Conservation (phyloP, 1,140 invertebrate species). For the Eriosoma lanigerum region DNA sequence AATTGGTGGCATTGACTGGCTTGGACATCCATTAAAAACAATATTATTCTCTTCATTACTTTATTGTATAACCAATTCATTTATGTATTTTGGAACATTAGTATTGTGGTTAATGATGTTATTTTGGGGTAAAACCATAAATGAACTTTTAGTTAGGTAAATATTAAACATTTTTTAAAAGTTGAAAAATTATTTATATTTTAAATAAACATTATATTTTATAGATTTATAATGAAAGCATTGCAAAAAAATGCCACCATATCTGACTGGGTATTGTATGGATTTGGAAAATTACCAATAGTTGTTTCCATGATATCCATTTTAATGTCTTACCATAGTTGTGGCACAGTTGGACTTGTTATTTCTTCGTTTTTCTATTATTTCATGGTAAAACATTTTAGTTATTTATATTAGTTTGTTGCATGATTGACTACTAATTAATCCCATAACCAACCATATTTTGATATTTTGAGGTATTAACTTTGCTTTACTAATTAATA, state of each 20-base stretch:
- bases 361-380: slow-evolving; percentile 43
- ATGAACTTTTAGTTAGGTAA: slow-evolving; percentile 14
- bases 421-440: neutral
- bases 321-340: slow-evolving; percentile 21
- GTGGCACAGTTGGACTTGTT: slow-evolving; percentile 40
- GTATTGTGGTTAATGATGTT: slow-evolving; percentile 37
- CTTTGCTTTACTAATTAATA: neutral
- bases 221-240: slow-evolving; percentile 36
- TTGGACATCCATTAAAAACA: slow-evolving; percentile 34
- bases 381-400: slow-evolving; percentile 34
- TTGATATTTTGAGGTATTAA: neutral
- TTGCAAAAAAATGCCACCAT: slow-evolving; percentile 5
- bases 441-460: no score
- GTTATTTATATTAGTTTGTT: no score
- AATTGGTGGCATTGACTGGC: slow-evolving; percentile 42
- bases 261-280: slow-evolving; percentile 34
- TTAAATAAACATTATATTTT: neutral
- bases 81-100: slow-evolving; percentile 21
- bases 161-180: neutral
- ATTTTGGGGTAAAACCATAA: slow-evolving; percentile 38
- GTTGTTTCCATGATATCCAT: slow-evolving; percentile 26
- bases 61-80: slow-evolving; percentile 39
- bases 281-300: slow-evolving; percentile 41
- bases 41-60: slow-evolving; percentile 24
- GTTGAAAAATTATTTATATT: neutral